A percentile compares a stretch with the other conserved stretches of the same genome.
phyloP scores from a whole-genome alignment of 2,113 vertebrate genomes.

The Bos taurus region ARS-UCD2.0 NC_037334.1:66088001-66088500 shows the following conservation, averaged over 20 bases:
- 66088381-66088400: neutral
- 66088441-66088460: neutral
- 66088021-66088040: neutral
- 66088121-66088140: neutral
- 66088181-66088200: neutral
- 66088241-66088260: neutral
- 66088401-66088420: neutral
- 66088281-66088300: neutral
- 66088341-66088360: neutral
- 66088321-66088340: neutral
- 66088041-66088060: neutral
- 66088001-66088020: neutral
- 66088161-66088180: neutral
- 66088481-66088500: slow-evolving; percentile 99
- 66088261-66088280: neutral
- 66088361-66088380: neutral
- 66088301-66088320: neutral
- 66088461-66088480: slow-evolving; percentile 65
- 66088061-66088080: neutral
- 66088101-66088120: neutral
- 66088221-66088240: neutral
- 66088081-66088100: neutral
- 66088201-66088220: neutral
- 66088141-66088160: neutral
- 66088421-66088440: slow-evolving; percentile 12